Percentiles rank a stretch among this genome's conserved stretches.
Evolutionary conservation across 2,113 vertebrate genomes (phyloP).

Genomic region (Thamnophis sirtalis): DNA sequence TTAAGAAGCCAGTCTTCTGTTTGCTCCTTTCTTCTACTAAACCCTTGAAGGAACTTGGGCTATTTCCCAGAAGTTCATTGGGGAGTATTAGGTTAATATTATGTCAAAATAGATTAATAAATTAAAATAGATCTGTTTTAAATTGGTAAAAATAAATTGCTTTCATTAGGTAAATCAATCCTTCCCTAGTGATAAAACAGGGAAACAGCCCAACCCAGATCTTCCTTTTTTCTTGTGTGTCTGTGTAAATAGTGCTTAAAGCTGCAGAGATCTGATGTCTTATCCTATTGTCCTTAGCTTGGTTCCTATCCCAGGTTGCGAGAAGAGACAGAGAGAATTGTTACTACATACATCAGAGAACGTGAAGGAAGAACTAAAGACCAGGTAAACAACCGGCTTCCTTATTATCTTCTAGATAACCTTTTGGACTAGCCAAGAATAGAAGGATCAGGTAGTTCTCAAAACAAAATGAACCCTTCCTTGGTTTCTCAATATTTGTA

Average conservation of each 20-base stretch:
- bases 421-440: background rate
- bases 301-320: slow-evolving; percentile 86
- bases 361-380: slow-evolving; percentile 92
- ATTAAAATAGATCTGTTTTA: background rate
- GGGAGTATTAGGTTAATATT: background rate
- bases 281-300: slow-evolving; percentile 69
- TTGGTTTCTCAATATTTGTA: background rate
- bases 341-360: slow-evolving; percentile 89
- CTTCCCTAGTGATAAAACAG: background rate
- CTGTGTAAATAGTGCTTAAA: accelerated
- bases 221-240: background rate
- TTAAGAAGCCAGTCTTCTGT: background rate
- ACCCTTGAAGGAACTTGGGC: background rate
- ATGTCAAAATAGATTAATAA: background rate
- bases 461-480: background rate
- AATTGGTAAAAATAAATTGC: background rate
- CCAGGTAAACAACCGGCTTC: slow-evolving; percentile 72
- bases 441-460: background rate
- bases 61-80: background rate
- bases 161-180: background rate
- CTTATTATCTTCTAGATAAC: background rate
- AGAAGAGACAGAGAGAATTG: slow-evolving; percentile 94
- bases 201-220: background rate
- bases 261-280: background rate
- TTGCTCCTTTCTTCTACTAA: background rate